phyloP scores from a whole-genome alignment of 2,888 invertebrate genomes.

The Tetranychus piercei region DNA sequence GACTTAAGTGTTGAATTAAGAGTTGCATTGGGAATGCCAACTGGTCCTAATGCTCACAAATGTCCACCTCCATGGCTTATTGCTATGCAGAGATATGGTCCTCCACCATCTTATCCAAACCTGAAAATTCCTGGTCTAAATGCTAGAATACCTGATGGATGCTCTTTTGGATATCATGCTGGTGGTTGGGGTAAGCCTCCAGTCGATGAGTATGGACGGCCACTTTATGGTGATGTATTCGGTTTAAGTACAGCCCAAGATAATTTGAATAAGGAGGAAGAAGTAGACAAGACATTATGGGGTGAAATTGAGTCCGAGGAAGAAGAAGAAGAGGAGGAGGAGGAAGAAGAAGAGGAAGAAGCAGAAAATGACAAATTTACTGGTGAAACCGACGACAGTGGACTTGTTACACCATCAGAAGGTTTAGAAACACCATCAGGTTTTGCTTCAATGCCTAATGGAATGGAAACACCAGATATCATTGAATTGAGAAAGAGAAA shows the following conservation, averaged over 20 bases:
- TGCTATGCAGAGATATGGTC: slow-evolving; percentile 93
- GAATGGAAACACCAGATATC: slow-evolving; percentile 93
- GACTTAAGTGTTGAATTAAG: slow-evolving; percentile 85
- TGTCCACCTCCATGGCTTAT: slow-evolving; percentile 85
- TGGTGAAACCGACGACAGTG: slow-evolving; percentile 46
- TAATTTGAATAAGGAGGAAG: slow-evolving; percentile 39
- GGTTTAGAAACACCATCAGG: slow-evolving; percentile 78
- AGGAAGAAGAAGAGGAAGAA: slow-evolving; percentile 37
- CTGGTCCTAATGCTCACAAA: slow-evolving; percentile 51
- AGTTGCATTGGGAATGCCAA: slow-evolving; percentile 94
- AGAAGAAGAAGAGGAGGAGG: slow-evolving; percentile 45
- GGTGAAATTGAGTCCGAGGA: slow-evolving; percentile 88
- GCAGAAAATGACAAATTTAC: slow-evolving; percentile 35
- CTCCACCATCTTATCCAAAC: slow-evolving; percentile 96
- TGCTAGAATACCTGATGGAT: slow-evolving; percentile 88
- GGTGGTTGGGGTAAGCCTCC: slow-evolving; percentile 99
- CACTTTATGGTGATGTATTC: slow-evolving; percentile 95
- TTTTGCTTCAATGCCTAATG: slow-evolving; percentile 68
- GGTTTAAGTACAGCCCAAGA: slow-evolving; percentile 37
- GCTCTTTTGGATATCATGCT: slow-evolving; percentile 95
- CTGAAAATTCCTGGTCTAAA: slow-evolving; percentile 51
- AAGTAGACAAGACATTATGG: slow-evolving; percentile 84
- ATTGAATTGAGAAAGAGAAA: slow-evolving; percentile 94
- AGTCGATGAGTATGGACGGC: slow-evolving; percentile 91
- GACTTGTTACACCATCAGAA: slow-evolving; percentile 78